Conservation (phyloP, 2,113 vertebrate species). For the Equus przewalskii region DNA sequence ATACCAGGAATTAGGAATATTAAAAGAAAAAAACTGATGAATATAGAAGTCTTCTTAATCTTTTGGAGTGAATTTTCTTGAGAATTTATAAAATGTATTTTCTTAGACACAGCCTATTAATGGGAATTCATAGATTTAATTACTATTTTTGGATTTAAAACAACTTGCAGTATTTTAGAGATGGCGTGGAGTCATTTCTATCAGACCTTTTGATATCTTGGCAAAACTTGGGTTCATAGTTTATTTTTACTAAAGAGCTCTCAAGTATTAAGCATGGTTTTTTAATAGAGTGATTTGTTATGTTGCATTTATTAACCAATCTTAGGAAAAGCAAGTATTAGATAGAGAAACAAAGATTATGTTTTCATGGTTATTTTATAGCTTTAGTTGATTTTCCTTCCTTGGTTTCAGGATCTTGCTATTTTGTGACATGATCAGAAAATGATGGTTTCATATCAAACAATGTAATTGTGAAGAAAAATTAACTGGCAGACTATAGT, state of each 20-base stretch:
- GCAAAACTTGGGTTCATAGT: slow-evolving; percentile 17
- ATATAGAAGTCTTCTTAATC: neutral
- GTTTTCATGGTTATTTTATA: neutral
- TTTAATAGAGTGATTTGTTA: neutral
- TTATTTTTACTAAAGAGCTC: slow-evolving; percentile 27
- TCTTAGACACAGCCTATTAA: neutral
- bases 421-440: slow-evolving; percentile 18
- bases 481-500: slow-evolving; percentile 3
- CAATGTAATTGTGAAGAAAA: slow-evolving; percentile 49
- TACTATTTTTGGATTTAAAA: slow-evolving; percentile 6
- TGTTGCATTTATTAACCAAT: neutral
- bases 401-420: neutral
- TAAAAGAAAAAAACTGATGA: neutral
- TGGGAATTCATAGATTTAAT: slow-evolving; percentile 9
- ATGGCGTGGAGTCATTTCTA: neutral
- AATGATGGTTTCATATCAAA: slow-evolving; percentile 5
- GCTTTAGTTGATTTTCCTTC: neutral
- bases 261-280: neutral
- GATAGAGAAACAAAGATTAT: neutral
- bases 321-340: neutral
- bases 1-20: neutral
- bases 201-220: neutral
- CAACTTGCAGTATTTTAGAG: slow-evolving; percentile 46
- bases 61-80: slow-evolving; percentile 39
- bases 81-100: neutral